These are phyloP conservation scores for Perodicticus potto DNA, from an alignment of 2,797 vertebrate species.

Conservation along the genomic window DNA sequence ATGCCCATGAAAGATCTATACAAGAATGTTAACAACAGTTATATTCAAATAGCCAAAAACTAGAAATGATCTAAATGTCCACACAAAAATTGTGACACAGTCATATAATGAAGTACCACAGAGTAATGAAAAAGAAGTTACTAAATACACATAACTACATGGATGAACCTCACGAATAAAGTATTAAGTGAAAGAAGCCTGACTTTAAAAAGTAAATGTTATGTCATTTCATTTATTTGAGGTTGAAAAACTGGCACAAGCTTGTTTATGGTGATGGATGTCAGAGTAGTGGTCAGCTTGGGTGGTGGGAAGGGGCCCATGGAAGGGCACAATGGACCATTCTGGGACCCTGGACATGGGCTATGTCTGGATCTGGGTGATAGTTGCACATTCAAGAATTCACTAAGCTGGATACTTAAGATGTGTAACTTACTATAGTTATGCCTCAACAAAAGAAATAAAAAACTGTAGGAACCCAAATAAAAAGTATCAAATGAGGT, in stretches of 20 bases:
- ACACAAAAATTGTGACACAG: neutral
- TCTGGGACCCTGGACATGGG: neutral
- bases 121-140: constrained; percentile 19
- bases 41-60: neutral
- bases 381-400: neutral
- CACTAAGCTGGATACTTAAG: neutral
- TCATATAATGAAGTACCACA: neutral
- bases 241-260: neutral
- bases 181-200: neutral
- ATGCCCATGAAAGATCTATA: neutral
- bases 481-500: neutral
- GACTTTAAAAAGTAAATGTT: neutral
- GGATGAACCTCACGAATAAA: neutral
- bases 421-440: neutral
- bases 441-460: neutral
- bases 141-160: neutral
- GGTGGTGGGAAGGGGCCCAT: neutral
- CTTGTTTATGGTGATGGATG: neutral
- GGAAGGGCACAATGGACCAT: neutral
- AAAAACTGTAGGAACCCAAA: neutral
- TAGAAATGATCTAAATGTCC: neutral
- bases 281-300: neutral
- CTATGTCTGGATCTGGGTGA: neutral
- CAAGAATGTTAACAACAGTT: neutral
- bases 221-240: neutral